These are phyloP conservation scores for Syngnathus acus DNA, from an alignment of 2,797 vertebrate species.

Conservation along the genomic window DNA sequence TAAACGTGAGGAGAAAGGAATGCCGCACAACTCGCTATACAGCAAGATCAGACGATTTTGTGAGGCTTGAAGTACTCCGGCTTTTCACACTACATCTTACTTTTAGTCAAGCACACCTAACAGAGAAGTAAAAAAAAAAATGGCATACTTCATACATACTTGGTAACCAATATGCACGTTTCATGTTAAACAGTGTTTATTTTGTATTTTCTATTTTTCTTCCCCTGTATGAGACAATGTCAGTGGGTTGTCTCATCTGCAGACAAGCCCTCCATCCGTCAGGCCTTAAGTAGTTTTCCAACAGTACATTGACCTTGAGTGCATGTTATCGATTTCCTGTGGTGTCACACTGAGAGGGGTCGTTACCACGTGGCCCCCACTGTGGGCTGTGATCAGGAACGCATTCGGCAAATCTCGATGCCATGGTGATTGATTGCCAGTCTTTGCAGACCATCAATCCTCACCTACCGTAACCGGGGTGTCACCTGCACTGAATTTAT, in stretches of 20 bases:
- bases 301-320: slow-evolving; percentile 99
- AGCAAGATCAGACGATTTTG: too few relatives aligned
- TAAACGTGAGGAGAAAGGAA: background rate
- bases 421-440: slow-evolving; percentile 84
- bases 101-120: background rate
- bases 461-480: slow-evolving; percentile 74
- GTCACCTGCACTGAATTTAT: slow-evolving; percentile 90
- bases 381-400: slow-evolving; percentile 87
- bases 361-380: slow-evolving; percentile 82
- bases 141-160: background rate
- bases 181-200: background rate
- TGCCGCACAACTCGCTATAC: background rate
- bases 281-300: slow-evolving; percentile 95
- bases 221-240: slow-evolving; percentile 61
- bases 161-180: background rate
- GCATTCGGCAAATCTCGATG: slow-evolving; percentile 93
- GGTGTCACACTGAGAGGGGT: slow-evolving; percentile 84
- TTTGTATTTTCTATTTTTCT: background rate
- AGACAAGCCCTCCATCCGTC: slow-evolving; percentile 81
- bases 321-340: slow-evolving; percentile 95
- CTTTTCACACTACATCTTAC: background rate
- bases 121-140: background rate
- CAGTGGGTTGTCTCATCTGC: slow-evolving; percentile 79
- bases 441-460: slow-evolving; percentile 85
- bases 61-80: background rate